phyloP scores from a whole-genome alignment of 2,113 vertebrate species.

The Grantiella picta region DNA sequence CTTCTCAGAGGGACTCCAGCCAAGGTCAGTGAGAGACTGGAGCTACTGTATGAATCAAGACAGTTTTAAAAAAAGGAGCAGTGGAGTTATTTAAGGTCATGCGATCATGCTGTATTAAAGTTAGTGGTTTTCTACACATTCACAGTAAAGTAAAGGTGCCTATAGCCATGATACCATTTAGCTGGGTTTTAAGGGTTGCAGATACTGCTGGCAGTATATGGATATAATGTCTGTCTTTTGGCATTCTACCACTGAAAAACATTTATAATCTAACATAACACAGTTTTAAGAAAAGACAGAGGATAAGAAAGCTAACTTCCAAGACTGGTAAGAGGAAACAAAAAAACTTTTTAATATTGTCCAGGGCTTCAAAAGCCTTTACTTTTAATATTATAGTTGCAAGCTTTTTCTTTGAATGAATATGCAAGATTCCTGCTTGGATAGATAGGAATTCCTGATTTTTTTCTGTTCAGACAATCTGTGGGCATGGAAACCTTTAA shows the following conservation, averaged over 20 bases:
- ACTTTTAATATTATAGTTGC: not conserved
- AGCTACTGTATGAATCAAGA: not conserved
- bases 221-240: not conserved
- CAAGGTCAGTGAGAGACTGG: slow-evolving; percentile 3
- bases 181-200: not conserved
- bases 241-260: not conserved
- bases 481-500: not conserved
- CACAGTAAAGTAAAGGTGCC: not conserved
- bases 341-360: not conserved
- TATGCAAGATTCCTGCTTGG: not conserved
- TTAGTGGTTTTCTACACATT: not conserved
- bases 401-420: not conserved
- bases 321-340: not conserved
- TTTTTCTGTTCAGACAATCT: not conserved
- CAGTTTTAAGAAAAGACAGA: not conserved
- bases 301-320: not conserved
- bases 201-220: not conserved
- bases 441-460: not conserved
- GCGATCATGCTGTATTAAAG: not conserved
- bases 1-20: not conserved
- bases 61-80: not conserved
- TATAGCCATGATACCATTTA: not conserved
- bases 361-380: not conserved
- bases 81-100: not conserved
- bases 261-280: not conserved